phyloP scores from a whole-genome alignment of 2,797 vertebrate genomes.

The Balearica regulorum region DNA sequence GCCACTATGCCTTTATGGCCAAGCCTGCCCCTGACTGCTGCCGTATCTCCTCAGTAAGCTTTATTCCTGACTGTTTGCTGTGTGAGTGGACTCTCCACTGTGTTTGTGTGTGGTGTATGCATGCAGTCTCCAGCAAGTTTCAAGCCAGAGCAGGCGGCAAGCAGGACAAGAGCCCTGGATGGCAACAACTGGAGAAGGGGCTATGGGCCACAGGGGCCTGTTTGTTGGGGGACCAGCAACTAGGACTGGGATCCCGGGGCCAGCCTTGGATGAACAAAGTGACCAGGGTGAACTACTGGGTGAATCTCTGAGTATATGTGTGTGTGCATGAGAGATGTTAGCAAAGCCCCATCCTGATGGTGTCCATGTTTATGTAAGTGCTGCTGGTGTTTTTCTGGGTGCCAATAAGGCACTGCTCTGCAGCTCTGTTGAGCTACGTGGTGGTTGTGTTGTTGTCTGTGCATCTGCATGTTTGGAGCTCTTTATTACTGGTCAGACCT shows the following conservation, averaged over 20 bases:
- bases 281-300: not conserved
- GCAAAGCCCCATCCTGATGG: not conserved
- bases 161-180: not conserved
- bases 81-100: not conserved
- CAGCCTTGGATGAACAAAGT: not conserved
- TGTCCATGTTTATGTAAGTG: not conserved
- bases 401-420: not conserved
- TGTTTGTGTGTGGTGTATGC: not conserved
- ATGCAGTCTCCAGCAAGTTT: not conserved
- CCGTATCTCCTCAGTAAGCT: not conserved
- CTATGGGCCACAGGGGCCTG: not conserved
- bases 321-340: not conserved
- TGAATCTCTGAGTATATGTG: accelerated
- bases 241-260: no score
- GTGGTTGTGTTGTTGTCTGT: not conserved
- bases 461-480: not conserved
- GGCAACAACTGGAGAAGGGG: not conserved
- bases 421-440: not conserved
- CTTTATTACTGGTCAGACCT: not conserved
- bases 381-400: not conserved
- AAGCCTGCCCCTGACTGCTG: not conserved
- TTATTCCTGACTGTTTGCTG: not conserved
- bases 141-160: not conserved
- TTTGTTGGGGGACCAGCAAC: not conserved
- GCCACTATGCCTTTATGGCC: not conserved